phyloP scores from a whole-genome alignment of 2,888 invertebrate species.

The Galeruca laticollis region DNA sequence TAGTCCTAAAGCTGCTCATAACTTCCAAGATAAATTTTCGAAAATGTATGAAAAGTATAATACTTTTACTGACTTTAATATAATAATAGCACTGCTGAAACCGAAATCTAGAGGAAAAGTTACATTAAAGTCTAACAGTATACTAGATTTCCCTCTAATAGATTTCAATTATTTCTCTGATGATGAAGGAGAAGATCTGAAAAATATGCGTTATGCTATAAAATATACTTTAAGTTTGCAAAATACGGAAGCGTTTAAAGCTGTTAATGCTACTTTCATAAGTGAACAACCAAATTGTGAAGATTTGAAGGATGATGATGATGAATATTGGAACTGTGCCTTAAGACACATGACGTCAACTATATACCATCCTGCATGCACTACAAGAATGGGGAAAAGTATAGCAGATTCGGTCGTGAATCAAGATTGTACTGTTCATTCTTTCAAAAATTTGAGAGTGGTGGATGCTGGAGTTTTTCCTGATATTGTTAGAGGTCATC shows the following conservation, averaged over 20 bases:
- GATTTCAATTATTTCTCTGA: constrained; percentile 54
- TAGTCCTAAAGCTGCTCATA: not conserved
- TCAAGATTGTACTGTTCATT: constrained; percentile 68
- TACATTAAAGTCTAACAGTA: constrained; percentile 53
- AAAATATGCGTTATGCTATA: constrained; percentile 75
- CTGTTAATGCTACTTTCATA: constrained; percentile 69
- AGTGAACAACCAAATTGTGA: constrained; percentile 43
- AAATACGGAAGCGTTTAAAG: constrained; percentile 72
- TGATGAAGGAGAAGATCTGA: constrained; percentile 72
- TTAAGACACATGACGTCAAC: constrained; percentile 65
- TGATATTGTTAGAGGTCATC: constrained; percentile 68
- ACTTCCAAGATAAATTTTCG: constrained; percentile 11
- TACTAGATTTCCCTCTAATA: constrained; percentile 57
- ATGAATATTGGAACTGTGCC: constrained; percentile 68
- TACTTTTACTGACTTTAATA: constrained; percentile 37
- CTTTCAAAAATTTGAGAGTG: constrained; percentile 68
- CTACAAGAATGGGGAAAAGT: constrained; percentile 69
- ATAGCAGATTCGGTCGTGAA: constrained; percentile 70
- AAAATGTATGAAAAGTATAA: constrained; percentile 25
- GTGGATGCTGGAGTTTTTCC: constrained; percentile 71
- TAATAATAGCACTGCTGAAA: constrained; percentile 51
- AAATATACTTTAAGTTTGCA: constrained; percentile 56
- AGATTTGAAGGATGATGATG: constrained; percentile 62
- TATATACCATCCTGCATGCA: constrained; percentile 68
- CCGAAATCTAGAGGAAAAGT: constrained; percentile 57